Percentiles rank a stretch among this genome's conserved stretches.
Evolutionary conservation across 2,113 vertebrate genomes (phyloP).

Genomic region (Anarhynchus alexandrinus): DNA sequence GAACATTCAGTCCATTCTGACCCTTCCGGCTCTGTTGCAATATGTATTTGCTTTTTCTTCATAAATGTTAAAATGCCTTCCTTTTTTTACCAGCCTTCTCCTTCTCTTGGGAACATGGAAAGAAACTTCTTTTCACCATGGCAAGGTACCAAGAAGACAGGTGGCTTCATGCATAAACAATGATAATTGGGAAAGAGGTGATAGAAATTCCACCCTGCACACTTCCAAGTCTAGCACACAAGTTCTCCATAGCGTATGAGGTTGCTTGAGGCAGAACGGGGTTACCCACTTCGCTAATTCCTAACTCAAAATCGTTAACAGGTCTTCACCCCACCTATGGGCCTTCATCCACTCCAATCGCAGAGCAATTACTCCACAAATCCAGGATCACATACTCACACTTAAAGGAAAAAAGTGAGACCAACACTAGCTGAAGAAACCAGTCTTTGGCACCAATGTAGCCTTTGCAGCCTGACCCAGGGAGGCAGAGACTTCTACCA

Average conservation of each 20-base stretch:
- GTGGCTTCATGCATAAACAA: slow-evolving; percentile 53
- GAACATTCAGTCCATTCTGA: slow-evolving; percentile 66
- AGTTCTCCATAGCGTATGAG: not conserved
- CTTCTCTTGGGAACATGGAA: slow-evolving; percentile 5
- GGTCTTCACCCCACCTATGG: not conserved
- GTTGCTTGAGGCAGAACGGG: not conserved
- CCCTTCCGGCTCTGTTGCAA: slow-evolving; percentile 51
- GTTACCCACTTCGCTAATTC: not conserved
- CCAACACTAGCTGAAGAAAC: not conserved
- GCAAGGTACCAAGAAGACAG: slow-evolving; percentile 59
- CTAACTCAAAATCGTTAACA: not conserved
- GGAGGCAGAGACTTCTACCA: not conserved
- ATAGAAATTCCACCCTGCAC: slow-evolving; percentile 51
- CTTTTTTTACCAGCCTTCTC: not conserved
- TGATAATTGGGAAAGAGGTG: slow-evolving; percentile 45
- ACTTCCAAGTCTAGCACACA: slow-evolving; percentile 5
- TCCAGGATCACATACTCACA: not conserved
- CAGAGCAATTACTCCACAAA: not conserved
- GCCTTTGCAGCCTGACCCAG: not conserved
- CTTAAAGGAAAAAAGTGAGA: not conserved
- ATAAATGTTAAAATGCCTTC: slow-evolving; percentile 32
- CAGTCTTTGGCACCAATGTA: not conserved
- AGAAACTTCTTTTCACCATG: slow-evolving; percentile 28
- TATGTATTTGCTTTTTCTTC: slow-evolving; percentile 50
- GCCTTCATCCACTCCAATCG: not conserved